Base-by-base conservation (phyloP, 2,888 invertebrate species). In the Tenthredo livida region DNA sequence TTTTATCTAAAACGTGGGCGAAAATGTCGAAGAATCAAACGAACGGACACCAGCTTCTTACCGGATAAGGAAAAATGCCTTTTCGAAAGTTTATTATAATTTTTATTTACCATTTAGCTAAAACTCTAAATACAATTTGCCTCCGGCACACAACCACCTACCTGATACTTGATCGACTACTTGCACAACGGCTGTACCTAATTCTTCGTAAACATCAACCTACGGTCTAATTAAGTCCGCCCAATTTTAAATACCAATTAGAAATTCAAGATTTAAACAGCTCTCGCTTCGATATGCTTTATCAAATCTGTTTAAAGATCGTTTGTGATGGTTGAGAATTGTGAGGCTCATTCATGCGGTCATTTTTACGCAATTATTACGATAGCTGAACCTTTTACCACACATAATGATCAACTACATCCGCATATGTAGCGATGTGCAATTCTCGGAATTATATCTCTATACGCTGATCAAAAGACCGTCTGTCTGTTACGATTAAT, bases 1-100 rank as follows among this genome's bases (percentile, higher is more conserved):
- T 43, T 73, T 73, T 73, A 73, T n/a, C 72, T 10, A 17, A 21
- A 43, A 73, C 43, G 21, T 73, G 72, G 43, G 72, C 72, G 54
- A 25, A 73, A 21, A 21, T 73, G 21, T 73, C 72, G 21, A 73
- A 12, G 21, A 25, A 73, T 43, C 25, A 9, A 21, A 21, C 7
- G 3, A 73, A 9, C n/a, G 21, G 43, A 3, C 7, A 25, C 10
- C 67, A 73, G 43, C 43, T 43, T 73, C 40, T 73, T 10, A 25
- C 72, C 72, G 12, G 72, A 43, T 73, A 12, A 73, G 72, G 72
- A 25, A 43, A 73, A 43, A 73, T 12, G 72, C 10, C 40, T 73
- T 73, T 73, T 37, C 72, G 72, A 73, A 73, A 73, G 72, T 73
- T 10, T 2, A 40, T 73, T 43, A 3, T 17, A 37, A 37, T 33